Conservation (phyloP, 2,797 vertebrate species). For the Anguilla pacifica region DNA sequence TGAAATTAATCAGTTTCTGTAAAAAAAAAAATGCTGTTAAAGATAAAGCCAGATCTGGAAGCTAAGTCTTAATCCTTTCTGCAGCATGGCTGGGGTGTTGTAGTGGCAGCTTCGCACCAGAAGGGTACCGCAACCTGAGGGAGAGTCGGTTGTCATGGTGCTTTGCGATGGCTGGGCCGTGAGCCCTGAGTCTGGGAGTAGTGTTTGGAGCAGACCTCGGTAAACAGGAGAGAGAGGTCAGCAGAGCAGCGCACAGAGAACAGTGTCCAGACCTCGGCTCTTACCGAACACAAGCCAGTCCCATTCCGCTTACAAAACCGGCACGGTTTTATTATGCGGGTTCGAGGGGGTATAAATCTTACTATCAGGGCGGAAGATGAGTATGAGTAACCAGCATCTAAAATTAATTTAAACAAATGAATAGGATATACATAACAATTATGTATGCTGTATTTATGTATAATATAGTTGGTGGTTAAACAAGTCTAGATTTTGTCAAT, state of each 20-base stretch:
- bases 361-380: background rate
- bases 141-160: background rate
- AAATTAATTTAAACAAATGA: background rate
- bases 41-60: background rate
- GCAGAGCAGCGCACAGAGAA: background rate
- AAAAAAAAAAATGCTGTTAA: background rate
- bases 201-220: too few species aligned
- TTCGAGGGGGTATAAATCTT: background rate
- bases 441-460: background rate
- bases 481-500: background rate
- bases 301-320: background rate
- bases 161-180: background rate
- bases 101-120: background rate
- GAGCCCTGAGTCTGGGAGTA: background rate
- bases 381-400: background rate
- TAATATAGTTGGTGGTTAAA: background rate
- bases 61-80: background rate
- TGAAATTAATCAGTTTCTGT: background rate
- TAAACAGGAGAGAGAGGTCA: conserved; percentile 6
- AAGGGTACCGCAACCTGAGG: background rate
- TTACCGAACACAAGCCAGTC: background rate
- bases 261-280: background rate
- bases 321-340: background rate
- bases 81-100: background rate
- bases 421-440: background rate